Conservation (phyloP, 2,797 vertebrate species). For the Uromys caudimaculatus region DNA sequence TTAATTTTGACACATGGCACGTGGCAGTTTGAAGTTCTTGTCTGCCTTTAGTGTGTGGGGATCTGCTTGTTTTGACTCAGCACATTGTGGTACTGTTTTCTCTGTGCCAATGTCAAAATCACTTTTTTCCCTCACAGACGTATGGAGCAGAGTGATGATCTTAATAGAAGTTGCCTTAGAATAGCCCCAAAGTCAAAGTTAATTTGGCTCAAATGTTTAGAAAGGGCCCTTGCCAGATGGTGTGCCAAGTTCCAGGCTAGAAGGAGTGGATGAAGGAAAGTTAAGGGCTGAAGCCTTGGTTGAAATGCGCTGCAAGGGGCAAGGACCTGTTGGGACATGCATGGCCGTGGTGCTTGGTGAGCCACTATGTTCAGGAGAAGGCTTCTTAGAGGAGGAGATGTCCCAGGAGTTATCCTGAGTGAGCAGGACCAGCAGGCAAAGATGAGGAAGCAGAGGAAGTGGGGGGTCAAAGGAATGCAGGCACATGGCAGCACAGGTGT, state of each 20-base stretch:
- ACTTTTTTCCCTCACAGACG: not conserved
- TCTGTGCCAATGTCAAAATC: conserved; percentile 2
- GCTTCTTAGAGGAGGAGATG: not conserved
- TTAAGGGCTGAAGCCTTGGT: not conserved
- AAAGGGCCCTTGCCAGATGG: not conserved
- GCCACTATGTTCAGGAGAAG: not conserved
- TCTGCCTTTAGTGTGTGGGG: not conserved
- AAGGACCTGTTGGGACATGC: not conserved
- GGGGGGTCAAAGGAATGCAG: not conserved
- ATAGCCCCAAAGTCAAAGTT: not conserved
- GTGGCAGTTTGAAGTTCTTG: not conserved
- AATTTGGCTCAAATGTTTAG: not conserved
- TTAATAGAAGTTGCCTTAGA: conserved; percentile 4
- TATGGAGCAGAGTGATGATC: not conserved
- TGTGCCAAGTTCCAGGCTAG: not conserved
- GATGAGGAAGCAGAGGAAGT: not conserved
- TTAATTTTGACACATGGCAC: not conserved
- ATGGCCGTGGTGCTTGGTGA: not conserved
- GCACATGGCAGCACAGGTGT: fast-evolving
- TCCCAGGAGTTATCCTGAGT: not conserved
- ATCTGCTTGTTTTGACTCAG: not conserved
- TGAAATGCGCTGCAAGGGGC: not conserved
- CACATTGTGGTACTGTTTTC: not conserved
- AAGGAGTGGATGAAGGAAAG: not conserved
- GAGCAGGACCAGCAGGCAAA: not conserved